These are phyloP conservation scores for Antheraea yamamai DNA, from an alignment of 2,888 invertebrate genomes.

Conservation along the genomic window DNA sequence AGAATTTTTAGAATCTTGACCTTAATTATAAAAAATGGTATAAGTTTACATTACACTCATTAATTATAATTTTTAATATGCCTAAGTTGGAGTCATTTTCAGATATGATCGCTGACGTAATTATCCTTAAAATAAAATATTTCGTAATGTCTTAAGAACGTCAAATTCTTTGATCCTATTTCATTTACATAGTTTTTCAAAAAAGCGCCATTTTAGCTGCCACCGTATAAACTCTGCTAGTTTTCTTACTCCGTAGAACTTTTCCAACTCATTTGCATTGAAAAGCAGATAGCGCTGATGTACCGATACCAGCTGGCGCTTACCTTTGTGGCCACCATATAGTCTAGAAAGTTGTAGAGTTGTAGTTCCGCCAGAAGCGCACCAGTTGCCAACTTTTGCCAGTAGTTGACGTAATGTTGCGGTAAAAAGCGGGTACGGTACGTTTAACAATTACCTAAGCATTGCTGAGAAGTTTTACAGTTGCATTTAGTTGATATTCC, in stretches of 20 bases:
- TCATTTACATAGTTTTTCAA: not conserved
- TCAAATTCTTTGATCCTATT: not conserved
- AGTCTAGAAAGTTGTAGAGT: slow-evolving; percentile 72
- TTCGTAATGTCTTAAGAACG: not conserved
- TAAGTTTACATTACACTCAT: not conserved
- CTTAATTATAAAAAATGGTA: not conserved
- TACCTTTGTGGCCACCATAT: slow-evolving; percentile 77
- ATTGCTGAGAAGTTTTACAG: slow-evolving; percentile 57
- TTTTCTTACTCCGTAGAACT: slow-evolving; percentile 77
- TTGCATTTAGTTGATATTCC: slow-evolving; percentile 56
- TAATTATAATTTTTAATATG: no score
- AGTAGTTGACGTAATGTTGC: slow-evolving; percentile 75
- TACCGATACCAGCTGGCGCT: slow-evolving; percentile 60
- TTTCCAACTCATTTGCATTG: slow-evolving; percentile 82
- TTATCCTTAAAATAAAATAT: not conserved
- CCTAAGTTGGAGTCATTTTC: no score
- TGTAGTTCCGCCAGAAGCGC: slow-evolving; percentile 60
- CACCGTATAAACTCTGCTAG: slow-evolving; percentile 45
- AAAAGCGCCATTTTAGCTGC: slow-evolving; percentile 48
- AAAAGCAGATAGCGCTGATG: slow-evolving; percentile 80
- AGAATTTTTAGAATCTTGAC: no score
- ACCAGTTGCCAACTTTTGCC: slow-evolving; percentile 70
- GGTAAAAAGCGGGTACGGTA: slow-evolving; percentile 78
- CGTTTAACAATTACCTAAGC: slow-evolving; percentile 81
- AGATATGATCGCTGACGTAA: not conserved